A percentile compares a stretch with the other conserved stretches of the same genome.
phyloP scores from a whole-genome alignment of 2,797 vertebrate species.

The Carapus acus region DNA sequence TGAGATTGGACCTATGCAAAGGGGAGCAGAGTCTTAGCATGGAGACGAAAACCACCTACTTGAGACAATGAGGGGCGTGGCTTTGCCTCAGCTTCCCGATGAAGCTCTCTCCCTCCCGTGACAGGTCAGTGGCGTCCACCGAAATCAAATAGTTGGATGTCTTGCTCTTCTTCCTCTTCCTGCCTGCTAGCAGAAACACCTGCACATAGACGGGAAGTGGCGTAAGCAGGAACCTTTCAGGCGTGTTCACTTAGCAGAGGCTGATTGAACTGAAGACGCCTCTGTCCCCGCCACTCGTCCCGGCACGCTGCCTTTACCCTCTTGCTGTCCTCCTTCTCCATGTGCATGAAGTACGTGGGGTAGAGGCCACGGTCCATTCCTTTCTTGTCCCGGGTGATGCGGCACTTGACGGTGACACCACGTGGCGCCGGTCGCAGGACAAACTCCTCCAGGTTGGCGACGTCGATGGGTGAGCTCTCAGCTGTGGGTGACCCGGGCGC shows the following conservation, averaged over 20 bases:
- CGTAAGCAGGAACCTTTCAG: not conserved
- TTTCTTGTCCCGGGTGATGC: constrained; percentile 92
- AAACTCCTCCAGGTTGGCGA: constrained; percentile 87
- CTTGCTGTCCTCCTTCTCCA: constrained; percentile 88
- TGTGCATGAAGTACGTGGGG: constrained; percentile 96
- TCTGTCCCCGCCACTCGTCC: too few relatives aligned
- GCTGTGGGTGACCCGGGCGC: constrained; percentile 67
- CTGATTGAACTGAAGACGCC: too few relatives aligned
- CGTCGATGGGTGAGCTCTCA: constrained; percentile 73
- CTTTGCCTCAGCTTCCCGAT: constrained; percentile 91
- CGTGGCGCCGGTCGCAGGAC: constrained; percentile 83
- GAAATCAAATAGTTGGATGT: constrained; percentile 97
- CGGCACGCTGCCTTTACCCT: constrained; percentile 70
- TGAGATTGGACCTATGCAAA: constrained; percentile 98
- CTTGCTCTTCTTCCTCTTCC: constrained; percentile 98
- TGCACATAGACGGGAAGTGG: constrained; percentile 42
- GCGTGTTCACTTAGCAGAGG: too few relatives aligned
- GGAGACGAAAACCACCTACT: too few relatives aligned
- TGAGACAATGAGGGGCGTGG: not conserved
- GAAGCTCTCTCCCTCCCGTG: constrained; percentile 89
- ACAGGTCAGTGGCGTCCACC: constrained; percentile 89
- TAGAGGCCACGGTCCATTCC: constrained; percentile 95
- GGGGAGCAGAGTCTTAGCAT: too few relatives aligned
- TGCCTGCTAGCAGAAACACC: constrained; percentile 90
- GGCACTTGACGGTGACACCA: constrained; percentile 83